Evolutionary conservation across 2,888 invertebrate species (phyloP).

Genomic region (Drosophila antonietae): DNA sequence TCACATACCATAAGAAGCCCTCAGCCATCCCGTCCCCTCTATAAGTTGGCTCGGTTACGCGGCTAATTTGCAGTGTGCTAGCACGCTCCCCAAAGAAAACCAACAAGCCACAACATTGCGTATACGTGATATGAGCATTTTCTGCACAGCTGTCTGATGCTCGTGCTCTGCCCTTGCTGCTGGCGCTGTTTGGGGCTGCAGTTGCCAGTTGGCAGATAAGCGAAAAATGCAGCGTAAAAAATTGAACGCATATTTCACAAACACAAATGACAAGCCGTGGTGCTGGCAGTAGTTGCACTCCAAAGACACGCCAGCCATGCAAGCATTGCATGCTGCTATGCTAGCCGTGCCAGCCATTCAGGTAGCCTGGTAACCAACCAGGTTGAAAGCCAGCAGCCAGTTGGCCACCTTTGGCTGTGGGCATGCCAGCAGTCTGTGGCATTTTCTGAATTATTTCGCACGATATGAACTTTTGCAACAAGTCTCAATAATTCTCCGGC

Average conservation of each 20-base stretch:
- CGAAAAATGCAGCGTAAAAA: slow-evolving; percentile 77
- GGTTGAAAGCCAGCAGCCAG: slow-evolving; percentile 39
- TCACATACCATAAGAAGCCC: slow-evolving; percentile 55
- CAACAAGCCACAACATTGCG: slow-evolving; percentile 77
- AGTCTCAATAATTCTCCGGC: slow-evolving; percentile 76
- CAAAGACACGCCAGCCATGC: slow-evolving; percentile 17
- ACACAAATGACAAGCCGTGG: slow-evolving; percentile 65
- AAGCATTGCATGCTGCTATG: neutral
- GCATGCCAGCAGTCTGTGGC: slow-evolving; percentile 49
- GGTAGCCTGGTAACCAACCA: slow-evolving; percentile 26
- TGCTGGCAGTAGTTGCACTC: slow-evolving; percentile 22
- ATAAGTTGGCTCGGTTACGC: slow-evolving; percentile 11
- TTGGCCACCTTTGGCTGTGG: slow-evolving; percentile 41
- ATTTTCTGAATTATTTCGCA: slow-evolving; percentile 75
- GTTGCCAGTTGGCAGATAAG: slow-evolving; percentile 66
- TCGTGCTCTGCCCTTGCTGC: slow-evolving; percentile 13
- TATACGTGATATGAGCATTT: slow-evolving; percentile 75
- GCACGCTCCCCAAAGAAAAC: slow-evolving; percentile 62
- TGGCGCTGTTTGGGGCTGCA: slow-evolving; percentile 21
- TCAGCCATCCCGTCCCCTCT: slow-evolving; percentile 6
- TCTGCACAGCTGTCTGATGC: slow-evolving; percentile 42
- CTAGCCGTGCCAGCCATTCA: slow-evolving; percentile 6
- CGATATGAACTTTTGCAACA: slow-evolving; percentile 78
- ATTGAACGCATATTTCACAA: slow-evolving; percentile 79
- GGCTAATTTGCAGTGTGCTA: slow-evolving; percentile 72